Conservation (phyloP, 2,888 invertebrate species). For the Caenorhabditis imperialis region DNA sequence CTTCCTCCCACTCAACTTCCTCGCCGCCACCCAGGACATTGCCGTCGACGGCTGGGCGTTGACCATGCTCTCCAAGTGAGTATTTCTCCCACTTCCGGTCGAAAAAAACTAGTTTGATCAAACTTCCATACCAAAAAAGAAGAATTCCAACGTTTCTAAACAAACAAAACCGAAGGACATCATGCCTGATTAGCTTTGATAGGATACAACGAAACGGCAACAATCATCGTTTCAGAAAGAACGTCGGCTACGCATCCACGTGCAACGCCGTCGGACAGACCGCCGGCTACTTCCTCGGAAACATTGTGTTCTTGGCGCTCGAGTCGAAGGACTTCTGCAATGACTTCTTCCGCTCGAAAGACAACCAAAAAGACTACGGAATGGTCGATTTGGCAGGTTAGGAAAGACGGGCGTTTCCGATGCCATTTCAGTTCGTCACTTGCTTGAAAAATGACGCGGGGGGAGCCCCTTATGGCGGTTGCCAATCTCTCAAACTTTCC, state of each 20-base stretch:
- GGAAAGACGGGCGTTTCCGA: constrained; percentile 8
- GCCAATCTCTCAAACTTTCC: neutral
- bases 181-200: constrained; percentile 4
- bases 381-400: constrained; percentile 80
- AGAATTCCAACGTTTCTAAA: constrained; percentile 8
- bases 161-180: constrained; percentile 12
- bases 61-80: constrained; percentile 93
- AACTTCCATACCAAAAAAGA: constrained; percentile 23
- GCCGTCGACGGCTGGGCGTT: constrained; percentile 99
- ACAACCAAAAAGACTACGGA: constrained; percentile 83
- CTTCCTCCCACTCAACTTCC: constrained; percentile 92
- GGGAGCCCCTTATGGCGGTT: constrained; percentile 39
- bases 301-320: constrained; percentile 90
- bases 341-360: constrained; percentile 86
- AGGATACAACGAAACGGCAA: neutral
- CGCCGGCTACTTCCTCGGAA: constrained; percentile 86
- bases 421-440: constrained; percentile 27
- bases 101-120: neutral
- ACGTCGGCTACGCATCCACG: constrained; percentile 97
- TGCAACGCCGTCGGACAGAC: constrained; percentile 99
- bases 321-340: constrained; percentile 97
- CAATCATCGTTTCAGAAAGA: constrained; percentile 82
- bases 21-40: constrained; percentile 99
- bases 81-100: neutral
- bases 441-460: constrained; percentile 18